A percentile compares a stretch with the other conserved stretches of the same genome.
phyloP scores from a whole-genome alignment of 1,140 invertebrate species.

The Arctopsyche grandis region DNA sequence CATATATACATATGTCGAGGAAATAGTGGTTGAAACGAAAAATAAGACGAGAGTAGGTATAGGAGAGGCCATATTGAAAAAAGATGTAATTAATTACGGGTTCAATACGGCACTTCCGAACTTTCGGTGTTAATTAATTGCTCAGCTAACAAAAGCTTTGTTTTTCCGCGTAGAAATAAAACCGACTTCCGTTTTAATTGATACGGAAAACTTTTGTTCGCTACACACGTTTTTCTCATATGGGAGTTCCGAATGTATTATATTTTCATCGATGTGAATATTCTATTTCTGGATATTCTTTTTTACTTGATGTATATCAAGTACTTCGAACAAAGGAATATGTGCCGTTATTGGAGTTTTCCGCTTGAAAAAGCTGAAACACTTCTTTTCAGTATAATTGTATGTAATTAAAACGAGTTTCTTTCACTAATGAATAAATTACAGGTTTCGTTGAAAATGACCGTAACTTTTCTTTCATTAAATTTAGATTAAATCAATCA shows the following conservation, averaged over 20 bases:
- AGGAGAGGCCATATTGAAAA: constrained; percentile 18
- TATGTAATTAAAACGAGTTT: not conserved
- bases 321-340: not conserved
- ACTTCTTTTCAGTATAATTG: not conserved
- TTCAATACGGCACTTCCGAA: constrained; percentile 44
- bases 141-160: constrained; percentile 38
- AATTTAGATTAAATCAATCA: too few relatives aligned
- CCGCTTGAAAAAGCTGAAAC: not conserved
- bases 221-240: not conserved
- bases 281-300: too few relatives aligned
- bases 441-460: too few relatives aligned
- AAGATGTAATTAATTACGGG: constrained; percentile 43
- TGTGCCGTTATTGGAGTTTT: too few relatives aligned
- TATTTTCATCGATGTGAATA: too few relatives aligned
- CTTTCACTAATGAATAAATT: too few relatives aligned
- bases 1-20: too few relatives aligned
- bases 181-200: constrained; percentile 39
- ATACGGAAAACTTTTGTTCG: constrained; percentile 37
- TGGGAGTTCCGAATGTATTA: too few relatives aligned
- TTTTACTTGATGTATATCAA: too few relatives aligned
- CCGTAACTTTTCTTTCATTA: too few relatives aligned
- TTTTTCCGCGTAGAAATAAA: constrained; percentile 35
- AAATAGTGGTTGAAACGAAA: too few relatives aligned
- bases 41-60: too few relatives aligned
- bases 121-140: constrained; percentile 46